A percentile compares a stretch with the other conserved stretches of the same genome.
Conservation (phyloP, 2,888 invertebrate genomes). For the Alentia gelatinosa region DNA sequence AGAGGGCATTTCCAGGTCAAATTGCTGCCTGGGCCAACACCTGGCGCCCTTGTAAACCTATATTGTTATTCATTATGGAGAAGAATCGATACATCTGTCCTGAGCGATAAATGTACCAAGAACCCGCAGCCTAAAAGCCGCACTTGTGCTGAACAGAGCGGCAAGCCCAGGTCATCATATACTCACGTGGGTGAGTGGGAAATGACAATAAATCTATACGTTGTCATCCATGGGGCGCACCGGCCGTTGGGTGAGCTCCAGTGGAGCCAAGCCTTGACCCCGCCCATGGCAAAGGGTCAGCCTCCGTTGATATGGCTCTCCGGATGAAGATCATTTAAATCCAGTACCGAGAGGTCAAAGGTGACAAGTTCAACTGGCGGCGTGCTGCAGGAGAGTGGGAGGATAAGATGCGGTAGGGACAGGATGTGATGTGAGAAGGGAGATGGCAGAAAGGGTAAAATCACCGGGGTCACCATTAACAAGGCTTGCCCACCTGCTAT, state of each 20-base stretch:
- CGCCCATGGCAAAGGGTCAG: background rate
- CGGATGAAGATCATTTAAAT: conserved; percentile 24
- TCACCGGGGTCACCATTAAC: conserved; percentile 23
- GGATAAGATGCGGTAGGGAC: conserved; percentile 5
- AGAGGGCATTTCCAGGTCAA: conserved; percentile 26
- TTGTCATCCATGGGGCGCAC: background rate
- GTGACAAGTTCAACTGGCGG: conserved; percentile 44
- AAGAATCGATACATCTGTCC: conserved; percentile 29
- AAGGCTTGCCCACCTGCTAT: background rate
- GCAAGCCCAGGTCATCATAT: background rate
- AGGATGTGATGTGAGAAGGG: background rate
- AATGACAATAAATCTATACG: conserved; percentile 11
- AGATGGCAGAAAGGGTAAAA: background rate
- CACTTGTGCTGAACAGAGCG: background rate
- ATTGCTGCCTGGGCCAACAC: conserved; percentile 30
- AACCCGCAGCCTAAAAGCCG: background rate
- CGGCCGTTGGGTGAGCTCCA: background rate
- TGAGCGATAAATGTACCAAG: background rate
- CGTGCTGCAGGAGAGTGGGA: too few relatives aligned
- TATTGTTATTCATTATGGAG: conserved; percentile 52
- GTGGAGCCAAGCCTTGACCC: conserved; percentile 1
- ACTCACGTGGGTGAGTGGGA: background rate
- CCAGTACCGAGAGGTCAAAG: conserved; percentile 13
- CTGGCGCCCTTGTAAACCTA: conserved; percentile 51
- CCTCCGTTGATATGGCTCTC: background rate